Base-by-base conservation (phyloP, 2,888 invertebrate species). In the Eremobia ochroleuca region DNA sequence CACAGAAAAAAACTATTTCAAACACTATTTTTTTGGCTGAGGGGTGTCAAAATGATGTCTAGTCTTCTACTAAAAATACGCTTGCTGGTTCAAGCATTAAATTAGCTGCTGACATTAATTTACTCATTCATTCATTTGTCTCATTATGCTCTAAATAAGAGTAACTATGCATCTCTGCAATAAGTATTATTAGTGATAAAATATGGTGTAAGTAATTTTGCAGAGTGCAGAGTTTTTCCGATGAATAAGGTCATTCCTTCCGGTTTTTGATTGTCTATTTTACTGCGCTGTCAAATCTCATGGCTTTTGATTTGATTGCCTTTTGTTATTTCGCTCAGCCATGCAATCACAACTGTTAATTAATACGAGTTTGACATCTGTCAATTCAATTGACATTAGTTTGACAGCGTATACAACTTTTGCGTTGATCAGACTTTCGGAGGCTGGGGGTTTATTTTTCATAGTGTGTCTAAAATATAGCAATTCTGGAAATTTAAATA, bases 141-240 rank as follows among this genome's bases (percentile, higher is more conserved):
- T 58, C n/a, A n/a, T 55, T 79, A 67, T 52, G 13, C 72, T 84
- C 71, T 46, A 71, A 49, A 61, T 21, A 46, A 68, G 11, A 49
- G 40, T 4, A 61, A 62, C 55, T 70, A 11, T 67, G 85, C 58
- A 67, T 28, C 82, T 85, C 68, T 82, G 85, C 85, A 85, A 64
- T 61, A 21, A 85, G 85, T 83, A 79, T 82, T 85, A 82, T 72
- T 82, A 85, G 81, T 73, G 49, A 59, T 79, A 83, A 40, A 52
- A 40, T 64, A 49, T 52, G 18, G 28, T 72, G 37, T 85, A 81
- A 85, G 76, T 75, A 31, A 64, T 81, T 64, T 55, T 82, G 82
- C 82, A 85, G 85, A 82, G 64, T 75, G 70, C 82, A 67, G 49
- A 70, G 82, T 58, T 52, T 40, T 64, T 34, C 34, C 31, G 8